Evolutionary conservation across 1,140 invertebrate species (phyloP), one percentile per base, ranked within the genome.

Genomic region (Ceratosolen fusciceps): DNA sequence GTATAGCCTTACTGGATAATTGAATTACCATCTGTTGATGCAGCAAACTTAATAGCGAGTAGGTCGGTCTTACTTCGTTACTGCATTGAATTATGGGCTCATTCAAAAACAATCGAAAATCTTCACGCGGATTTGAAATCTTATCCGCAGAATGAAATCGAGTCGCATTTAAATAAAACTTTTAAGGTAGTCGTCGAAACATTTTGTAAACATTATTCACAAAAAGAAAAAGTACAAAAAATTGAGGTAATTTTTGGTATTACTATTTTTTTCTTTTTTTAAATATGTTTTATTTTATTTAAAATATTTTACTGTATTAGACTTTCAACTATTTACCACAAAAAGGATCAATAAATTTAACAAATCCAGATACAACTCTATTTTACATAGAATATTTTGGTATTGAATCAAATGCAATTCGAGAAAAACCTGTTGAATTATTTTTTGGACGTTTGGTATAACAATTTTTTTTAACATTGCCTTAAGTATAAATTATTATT

Each of bases 321-420:
- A 90, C 92, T 81, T 95, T 98, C 85, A 93, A 90, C 82, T 98
- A 96, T 88, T 87, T 98, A 76, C 94, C 95, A 8, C 89, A 97
- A 39, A 88, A 94, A 87, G 97, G 97, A 2, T 90, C 92, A 62
- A 96, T 98, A 0, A 94, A 95, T 83, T 90, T 99, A 26, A 96
- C 94, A 83, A 92, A 95, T 90, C 96, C 97, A n/a, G 94, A 96
- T 84, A 91, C 94, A 21, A 93, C 90, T 79, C 93, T 97, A 80
- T 93, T 93, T 83, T 95, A 97, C 80, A 92, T 98, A 80, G 97
- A 98, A 87, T 97, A 96, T 90, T 98, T 96, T 93, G 96, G 96
- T 52, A 86, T 93, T 29, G 92, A 96, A 88, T 92, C 94, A 19
- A 94, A 94, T 82, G 91, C 91, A 85, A 93, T 94, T 56, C 95